phyloP scores from a whole-genome alignment of 2,797 vertebrate species.

The Todus mexicanus region DNA sequence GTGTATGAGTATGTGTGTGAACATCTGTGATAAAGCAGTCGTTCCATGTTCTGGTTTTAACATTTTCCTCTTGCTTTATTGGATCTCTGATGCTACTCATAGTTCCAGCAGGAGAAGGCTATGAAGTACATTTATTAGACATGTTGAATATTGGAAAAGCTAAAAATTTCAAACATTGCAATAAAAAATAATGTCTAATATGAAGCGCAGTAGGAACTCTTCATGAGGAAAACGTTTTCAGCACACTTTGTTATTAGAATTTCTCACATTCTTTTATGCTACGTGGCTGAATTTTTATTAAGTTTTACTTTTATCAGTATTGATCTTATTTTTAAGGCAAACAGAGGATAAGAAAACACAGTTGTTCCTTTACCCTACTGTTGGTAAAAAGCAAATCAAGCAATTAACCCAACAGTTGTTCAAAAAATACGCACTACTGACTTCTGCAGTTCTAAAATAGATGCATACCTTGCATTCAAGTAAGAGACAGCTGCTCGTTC shows the following conservation, averaged over 20 bases:
- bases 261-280: background rate
- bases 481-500: slow-evolving; percentile 72
- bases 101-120: background rate
- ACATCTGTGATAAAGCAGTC: background rate
- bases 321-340: background rate
- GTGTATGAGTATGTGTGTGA: background rate
- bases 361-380: slow-evolving; percentile 38
- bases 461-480: slow-evolving; percentile 69
- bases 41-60: background rate
- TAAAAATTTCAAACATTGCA: background rate
- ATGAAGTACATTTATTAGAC: background rate
- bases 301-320: background rate
- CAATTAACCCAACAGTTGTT: slow-evolving; percentile 70
- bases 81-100: background rate
- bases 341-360: background rate
- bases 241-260: background rate
- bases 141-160: background rate
- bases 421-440: slow-evolving; percentile 58
- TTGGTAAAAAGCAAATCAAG: slow-evolving; percentile 35
- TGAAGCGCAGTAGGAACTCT: background rate
- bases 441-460: slow-evolving; percentile 72
- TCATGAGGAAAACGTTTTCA: background rate
- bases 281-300: background rate
- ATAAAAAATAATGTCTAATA: background rate
- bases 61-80: background rate